Conservation (phyloP, 35 echinoderm and acorn worm species). For the Hemicentrotus pulcherrimus region DNA sequence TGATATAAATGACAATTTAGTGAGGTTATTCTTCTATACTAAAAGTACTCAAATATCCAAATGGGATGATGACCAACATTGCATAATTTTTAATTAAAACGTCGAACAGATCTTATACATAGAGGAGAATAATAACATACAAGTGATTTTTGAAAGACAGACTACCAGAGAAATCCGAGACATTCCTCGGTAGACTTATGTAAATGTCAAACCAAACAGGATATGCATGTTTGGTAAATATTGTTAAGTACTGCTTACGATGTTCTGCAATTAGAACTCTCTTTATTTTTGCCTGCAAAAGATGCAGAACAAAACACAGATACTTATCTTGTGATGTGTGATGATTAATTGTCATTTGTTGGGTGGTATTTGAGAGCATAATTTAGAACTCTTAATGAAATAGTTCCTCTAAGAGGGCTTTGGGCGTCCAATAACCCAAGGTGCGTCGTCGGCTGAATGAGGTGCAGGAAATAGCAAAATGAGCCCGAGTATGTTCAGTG, state of each 20-base stretch:
- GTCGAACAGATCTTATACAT: neutral
- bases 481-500: neutral
- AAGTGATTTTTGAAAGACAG: neutral
- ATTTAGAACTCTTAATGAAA: conserved; percentile 7
- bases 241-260: neutral
- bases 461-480: conserved; percentile 17
- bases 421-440: neutral
- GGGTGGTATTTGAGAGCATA: neutral
- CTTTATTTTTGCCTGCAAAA: neutral
- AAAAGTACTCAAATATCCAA: neutral
- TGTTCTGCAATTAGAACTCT: neutral
- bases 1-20: neutral
- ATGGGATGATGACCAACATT: neutral
- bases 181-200: neutral
- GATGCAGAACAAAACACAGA: neutral
- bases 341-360: neutral
- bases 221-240: neutral
- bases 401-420: neutral
- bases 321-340: neutral
- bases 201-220: neutral
- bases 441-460: neutral
- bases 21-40: neutral
- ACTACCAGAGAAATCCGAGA: neutral
- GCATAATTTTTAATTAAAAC: neutral
- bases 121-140: neutral